These are phyloP conservation scores for Amphimedon queenslandica DNA, from an alignment of 37 sponge, comb jelly and placozoan species.

Conservation along the genomic window DNA sequence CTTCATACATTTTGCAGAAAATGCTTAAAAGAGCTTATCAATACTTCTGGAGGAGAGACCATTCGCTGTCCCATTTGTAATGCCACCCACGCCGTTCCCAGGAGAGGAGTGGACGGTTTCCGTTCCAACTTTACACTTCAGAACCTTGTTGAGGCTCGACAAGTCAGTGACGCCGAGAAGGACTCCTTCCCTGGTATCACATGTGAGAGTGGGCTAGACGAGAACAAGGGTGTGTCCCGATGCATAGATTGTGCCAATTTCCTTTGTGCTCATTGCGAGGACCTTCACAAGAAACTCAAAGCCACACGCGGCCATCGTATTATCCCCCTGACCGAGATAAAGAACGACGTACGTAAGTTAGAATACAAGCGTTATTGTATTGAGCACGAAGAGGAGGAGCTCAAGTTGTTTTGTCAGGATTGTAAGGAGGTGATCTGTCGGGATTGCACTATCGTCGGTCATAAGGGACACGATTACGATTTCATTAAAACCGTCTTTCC, in stretches of 20 bases:
- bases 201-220: slow-evolving; percentile 17
- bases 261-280: slow-evolving; percentile 9
- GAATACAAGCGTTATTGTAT: slow-evolving; percentile 6
- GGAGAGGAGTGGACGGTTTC: slow-evolving; percentile 16
- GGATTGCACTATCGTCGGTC: slow-evolving; percentile 22
- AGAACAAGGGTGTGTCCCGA: background rate
- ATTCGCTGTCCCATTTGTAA: slow-evolving; percentile 15
- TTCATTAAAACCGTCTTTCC: background rate
- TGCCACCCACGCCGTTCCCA: slow-evolving; percentile 1
- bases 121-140: slow-evolving; percentile 5
- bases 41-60: background rate
- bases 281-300: slow-evolving; percentile 1
- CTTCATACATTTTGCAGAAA: slow-evolving; percentile 4
- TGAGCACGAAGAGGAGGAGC: slow-evolving; percentile 16
- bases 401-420: slow-evolving; percentile 22
- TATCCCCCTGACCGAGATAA: background rate
- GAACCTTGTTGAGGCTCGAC: background rate
- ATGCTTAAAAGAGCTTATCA: background rate
- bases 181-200: background rate
- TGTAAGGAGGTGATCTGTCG: slow-evolving; percentile 19
- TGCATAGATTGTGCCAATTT: background rate
- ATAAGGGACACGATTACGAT: slow-evolving; percentile 3
- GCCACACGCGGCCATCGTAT: slow-evolving; percentile 2
- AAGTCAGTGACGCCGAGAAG: background rate
- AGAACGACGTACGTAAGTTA: slow-evolving; percentile 3